Evolutionary conservation across 2,888 invertebrate species (phyloP).

Genomic region (Tetragnatha montana): DNA sequence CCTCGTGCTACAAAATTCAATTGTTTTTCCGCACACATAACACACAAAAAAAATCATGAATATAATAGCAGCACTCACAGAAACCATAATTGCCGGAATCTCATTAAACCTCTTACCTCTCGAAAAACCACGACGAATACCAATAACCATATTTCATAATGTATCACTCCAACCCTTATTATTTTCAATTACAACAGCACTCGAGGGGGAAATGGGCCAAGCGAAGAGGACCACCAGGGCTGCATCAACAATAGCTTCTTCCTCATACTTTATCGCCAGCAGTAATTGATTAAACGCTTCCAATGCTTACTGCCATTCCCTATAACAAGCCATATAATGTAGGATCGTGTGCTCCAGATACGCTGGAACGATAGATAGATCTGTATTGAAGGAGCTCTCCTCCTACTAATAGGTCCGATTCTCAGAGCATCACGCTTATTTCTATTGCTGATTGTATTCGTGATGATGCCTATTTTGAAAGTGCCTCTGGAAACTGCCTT

Average conservation of each 20-base stretch:
- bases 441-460: constrained; percentile 26
- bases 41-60: no score
- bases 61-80: no score
- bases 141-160: neutral
- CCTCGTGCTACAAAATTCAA: no score
- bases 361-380: neutral
- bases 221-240: neutral
- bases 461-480: neutral
- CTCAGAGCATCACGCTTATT: constrained; percentile 34
- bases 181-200: neutral
- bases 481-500: neutral
- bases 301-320: neutral
- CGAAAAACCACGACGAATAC: neutral
- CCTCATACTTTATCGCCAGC: neutral
- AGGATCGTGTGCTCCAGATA: neutral
- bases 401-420: constrained; percentile 32
- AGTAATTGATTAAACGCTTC: neutral
- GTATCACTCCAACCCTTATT: neutral
- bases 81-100: no score
- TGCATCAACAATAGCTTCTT: neutral
- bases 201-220: neutral
- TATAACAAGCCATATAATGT: neutral
- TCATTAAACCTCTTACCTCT: neutral
- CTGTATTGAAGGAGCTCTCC: constrained; percentile 15
- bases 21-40: no score